Evolutionary conservation across 2,888 invertebrate species (phyloP), one percentile per base, ranked within the genome.

Genomic region (Myopa tessellatipennis): DNA sequence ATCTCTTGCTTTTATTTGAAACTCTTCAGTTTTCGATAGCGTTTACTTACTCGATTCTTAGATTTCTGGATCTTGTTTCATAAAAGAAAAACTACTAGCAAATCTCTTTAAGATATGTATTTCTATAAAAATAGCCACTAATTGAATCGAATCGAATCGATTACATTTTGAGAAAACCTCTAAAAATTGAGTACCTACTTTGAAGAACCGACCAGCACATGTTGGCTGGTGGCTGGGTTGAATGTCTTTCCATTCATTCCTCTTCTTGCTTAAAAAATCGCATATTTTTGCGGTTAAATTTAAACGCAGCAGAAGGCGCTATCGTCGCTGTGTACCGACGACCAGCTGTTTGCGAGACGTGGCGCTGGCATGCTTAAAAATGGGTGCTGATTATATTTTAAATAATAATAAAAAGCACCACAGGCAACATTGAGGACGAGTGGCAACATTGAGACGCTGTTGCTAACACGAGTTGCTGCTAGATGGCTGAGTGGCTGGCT

Each of bases 371-470:
- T 70, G 36, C 70, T 16, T 70, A 26, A 65, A 65, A 74, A 60
- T 34, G 60, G 26, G 40, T 58, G 75, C 68, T 75, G 69, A 75
- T 75, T 75, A 75, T 60, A 40, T 69, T 69, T 75, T 60, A 75
- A 75, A 75, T 75, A 68, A 75, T 75, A 69, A 75, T 69, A 75
- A 75, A 74, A 75, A 63, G 12, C 75, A 26, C 67, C 60, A 14
- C 75, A 75, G 58, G 75, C 75, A 68, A 0, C 26, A 52, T 2
- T 40, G 52, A 38, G 34, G 26, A 61, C 61, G n/a, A n/a, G 61
- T 10, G 61, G 61, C 16, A 65, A 65, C 34, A 65, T 8, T 34
- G 65, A 65, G 65, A 65, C 14, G 63, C 12, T 34, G 36, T 34
- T 36, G 36, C 38, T 14, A 65, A 16, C 65, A 38, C 65, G 34